Base-by-base conservation (phyloP, 2,797 vertebrate species). In the Sebastes diaconus region DNA sequence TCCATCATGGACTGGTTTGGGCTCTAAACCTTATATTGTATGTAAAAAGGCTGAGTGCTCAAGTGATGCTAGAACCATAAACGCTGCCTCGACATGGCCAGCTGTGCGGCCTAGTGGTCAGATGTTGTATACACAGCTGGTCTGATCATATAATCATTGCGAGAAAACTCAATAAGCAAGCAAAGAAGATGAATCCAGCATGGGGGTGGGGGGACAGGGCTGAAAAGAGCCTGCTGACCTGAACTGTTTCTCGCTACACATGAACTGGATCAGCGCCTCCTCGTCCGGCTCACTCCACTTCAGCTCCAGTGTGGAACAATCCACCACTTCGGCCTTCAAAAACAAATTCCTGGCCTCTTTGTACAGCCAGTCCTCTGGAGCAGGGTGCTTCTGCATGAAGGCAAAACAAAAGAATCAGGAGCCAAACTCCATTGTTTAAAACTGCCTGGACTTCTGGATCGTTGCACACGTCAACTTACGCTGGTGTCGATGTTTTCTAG, bases 211-310 rank as follows among this genome's bases (percentile, higher is more conserved):
- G n/a, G 42, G 16, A 20, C 4, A 1, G 22, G 25, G 11, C 20
- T 68, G 7, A 32, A 20, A 27, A 3, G 10, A 70, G 54, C 3
- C 32, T 50, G 29, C 27, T 81, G 13, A 89, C 96, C 93, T 99
- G 94, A 99, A 99, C 87, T 99, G 98, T 90, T 99, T 99, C 86
- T 99, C 98, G 0, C 84, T 91, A 0, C 97, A 98, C 97, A 99
- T 96, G 89, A 98, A 99, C 57, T 89, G 93, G 72, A 99, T 84
- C 1, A 99, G 95, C 8, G 73, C 95, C 0, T 97, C 97, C 79
- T 99, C 97, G 0, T 98, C 92, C 0, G 98, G 98, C 87, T 99
- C 98, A 0, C 6, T 92, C 98, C 98, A 99, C 93, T 97, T 98
- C 66, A 99, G 92, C 12, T 99, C 98, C 16, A 98, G 87, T 0